phyloP scores from a whole-genome alignment of 1,140 invertebrate genomes.

The Drosophila littoralis region DNA sequence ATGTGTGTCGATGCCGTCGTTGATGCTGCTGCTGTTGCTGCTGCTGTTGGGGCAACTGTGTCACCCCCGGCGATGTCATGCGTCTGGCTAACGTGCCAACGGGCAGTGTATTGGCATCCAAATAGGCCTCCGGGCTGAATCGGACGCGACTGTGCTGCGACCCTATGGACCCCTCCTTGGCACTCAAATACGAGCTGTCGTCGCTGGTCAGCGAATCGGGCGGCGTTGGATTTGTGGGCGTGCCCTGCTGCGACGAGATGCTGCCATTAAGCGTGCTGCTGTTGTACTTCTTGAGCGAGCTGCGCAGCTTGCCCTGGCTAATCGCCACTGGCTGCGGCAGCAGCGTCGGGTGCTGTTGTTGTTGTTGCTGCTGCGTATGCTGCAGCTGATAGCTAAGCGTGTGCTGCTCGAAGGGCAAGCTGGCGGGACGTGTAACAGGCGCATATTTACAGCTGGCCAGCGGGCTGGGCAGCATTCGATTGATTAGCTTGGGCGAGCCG shows the following conservation, averaged over 20 bases:
- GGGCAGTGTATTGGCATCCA: slow-evolving; percentile 79
- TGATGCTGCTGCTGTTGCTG: slow-evolving; percentile 43
- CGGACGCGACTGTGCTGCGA: slow-evolving; percentile 88
- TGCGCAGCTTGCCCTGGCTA: slow-evolving; percentile 66
- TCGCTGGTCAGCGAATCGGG: slow-evolving; percentile 93
- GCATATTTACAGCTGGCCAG: slow-evolving; percentile 62
- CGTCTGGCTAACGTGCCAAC: slow-evolving; percentile 29
- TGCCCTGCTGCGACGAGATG: slow-evolving; percentile 84
- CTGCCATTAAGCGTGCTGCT: slow-evolving; percentile 52
- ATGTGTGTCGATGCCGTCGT: slow-evolving; percentile 63
- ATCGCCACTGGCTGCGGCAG: slow-evolving; percentile 10
- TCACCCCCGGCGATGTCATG: slow-evolving; percentile 56
- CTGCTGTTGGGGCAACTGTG: slow-evolving; percentile 12
- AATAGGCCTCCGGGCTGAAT: slow-evolving; percentile 91
- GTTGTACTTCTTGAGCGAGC: slow-evolving; percentile 64
- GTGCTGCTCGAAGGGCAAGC: slow-evolving; percentile 86
- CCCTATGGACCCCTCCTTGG: slow-evolving; percentile 89
- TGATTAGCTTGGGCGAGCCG: slow-evolving; percentile 71
- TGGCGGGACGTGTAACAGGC: slow-evolving; percentile 87
- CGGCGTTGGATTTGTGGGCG: slow-evolving; percentile 93
- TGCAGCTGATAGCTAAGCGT: slow-evolving; percentile 46
- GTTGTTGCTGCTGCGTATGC: background rate
- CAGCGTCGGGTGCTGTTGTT: slow-evolving; percentile 45
- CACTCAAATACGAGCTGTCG: slow-evolving; percentile 93
- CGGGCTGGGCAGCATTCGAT: slow-evolving; percentile 73